These are phyloP conservation scores for Lasioglossum lativentre DNA, from an alignment of 2,888 invertebrate species.

Conservation along the genomic window DNA sequence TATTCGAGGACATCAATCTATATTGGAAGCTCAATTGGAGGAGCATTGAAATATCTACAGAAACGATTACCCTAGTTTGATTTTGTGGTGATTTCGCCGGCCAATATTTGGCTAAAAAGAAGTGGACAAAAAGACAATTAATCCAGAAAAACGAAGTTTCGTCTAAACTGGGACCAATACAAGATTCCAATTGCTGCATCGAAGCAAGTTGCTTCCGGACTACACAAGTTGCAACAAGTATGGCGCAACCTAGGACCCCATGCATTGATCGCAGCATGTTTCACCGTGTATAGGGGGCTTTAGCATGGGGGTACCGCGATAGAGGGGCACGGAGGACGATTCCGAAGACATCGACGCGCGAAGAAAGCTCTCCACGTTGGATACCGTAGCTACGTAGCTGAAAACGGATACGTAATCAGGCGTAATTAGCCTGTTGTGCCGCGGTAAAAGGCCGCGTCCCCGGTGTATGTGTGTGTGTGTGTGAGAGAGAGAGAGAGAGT, in stretches of 20 bases:
- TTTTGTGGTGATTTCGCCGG: no score
- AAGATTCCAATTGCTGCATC: no score
- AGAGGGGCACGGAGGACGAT: conserved; percentile 3
- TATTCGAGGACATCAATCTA: no score
- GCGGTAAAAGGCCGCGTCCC: conserved; percentile 69
- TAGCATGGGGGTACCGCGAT: neutral
- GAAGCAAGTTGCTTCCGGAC: neutral
- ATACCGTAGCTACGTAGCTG: conserved; percentile 58
- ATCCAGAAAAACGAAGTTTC: no score
- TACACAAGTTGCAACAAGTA: neutral
- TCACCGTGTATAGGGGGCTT: neutral
- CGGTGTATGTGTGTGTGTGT: neutral
- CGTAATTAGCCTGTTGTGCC: conserved; percentile 79
- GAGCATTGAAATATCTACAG: no score
- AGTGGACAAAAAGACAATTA: no score
- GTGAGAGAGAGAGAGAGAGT: neutral
- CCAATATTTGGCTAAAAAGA: no score
- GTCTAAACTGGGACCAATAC: no score
- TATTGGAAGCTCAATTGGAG: no score
- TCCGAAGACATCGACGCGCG: conserved; percentile 16
- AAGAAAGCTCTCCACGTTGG: conserved; percentile 35
- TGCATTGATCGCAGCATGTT: neutral
- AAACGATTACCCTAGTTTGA: no score
- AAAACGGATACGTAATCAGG: conserved; percentile 76
- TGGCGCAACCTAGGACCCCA: neutral